Base-by-base conservation (phyloP, 2,888 invertebrate species). In the Ophion costatus region DNA sequence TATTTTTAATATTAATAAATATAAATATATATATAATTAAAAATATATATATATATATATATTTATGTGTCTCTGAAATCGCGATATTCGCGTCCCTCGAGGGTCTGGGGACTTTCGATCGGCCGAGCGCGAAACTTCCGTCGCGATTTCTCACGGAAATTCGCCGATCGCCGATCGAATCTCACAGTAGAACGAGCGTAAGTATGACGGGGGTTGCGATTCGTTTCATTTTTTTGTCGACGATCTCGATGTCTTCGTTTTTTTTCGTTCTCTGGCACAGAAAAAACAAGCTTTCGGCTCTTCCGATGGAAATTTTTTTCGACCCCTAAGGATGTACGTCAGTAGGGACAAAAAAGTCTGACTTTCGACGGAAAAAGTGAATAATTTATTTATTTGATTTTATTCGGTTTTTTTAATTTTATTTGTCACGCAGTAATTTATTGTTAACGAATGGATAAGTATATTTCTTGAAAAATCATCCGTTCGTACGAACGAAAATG, bases 1-100 rank as follows among this genome's bases (percentile, higher is more conserved):
- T n/a, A n/a, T n/a, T n/a, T n/a, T n/a, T n/a, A n/a, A n/a, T n/a
- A n/a, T n/a, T n/a, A n/a, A n/a, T n/a, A n/a, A n/a, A n/a, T n/a
- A n/a, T n/a, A n/a, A n/a, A n/a, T n/a, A n/a, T n/a, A n/a, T n/a
- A n/a, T n/a, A n/a, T n/a, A n/a, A n/a, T n/a, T n/a, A n/a, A n/a
- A n/a, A n/a, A n/a, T n/a, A n/a, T n/a, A n/a, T n/a, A n/a, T n/a
- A 66, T 10, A 45, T 45, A 11, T 45, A 64, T 69, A 81, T 9
- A 45, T 11, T 22, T 29, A 14, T 56, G 11, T 56, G 7, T 9
- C 9, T 33, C 9, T 0, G 11, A 38, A 66, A 51, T 67, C 5
- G 11, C n/a, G 64, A 51, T 33, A 33, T 63, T 80, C 56, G 56
- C 71, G 71, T 82, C 61, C 66, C 69, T 79, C 75, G 81, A 81